Conservation (phyloP, 2,113 vertebrate genomes). For the Neotragus moschatus region DNA sequence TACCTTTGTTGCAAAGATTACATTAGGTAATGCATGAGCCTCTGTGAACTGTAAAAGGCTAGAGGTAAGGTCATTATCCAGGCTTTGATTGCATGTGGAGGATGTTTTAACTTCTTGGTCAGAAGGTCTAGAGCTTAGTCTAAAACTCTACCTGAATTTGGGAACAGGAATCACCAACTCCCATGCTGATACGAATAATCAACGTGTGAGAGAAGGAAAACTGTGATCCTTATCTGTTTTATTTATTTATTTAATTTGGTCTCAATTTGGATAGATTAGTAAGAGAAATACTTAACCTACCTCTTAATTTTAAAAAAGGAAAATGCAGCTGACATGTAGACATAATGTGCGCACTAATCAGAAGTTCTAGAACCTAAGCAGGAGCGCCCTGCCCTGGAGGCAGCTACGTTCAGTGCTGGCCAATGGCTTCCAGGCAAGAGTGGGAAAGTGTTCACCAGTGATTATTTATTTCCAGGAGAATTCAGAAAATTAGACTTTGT, state of each 20-base stretch:
- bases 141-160: neutral
- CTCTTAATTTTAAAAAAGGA: neutral
- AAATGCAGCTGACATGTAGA: neutral
- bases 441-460: neutral
- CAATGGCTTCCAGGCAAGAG: neutral
- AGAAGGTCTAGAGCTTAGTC: neutral
- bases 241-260: neutral
- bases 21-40: neutral
- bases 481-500: neutral
- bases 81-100: neutral
- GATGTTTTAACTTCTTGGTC: neutral
- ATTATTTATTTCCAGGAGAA: neutral
- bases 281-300: neutral
- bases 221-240: neutral
- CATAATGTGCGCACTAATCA: neutral
- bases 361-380: neutral
- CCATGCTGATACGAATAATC: neutral
- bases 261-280: neutral
- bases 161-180: neutral
- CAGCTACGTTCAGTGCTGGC: neutral
- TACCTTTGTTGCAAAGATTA: neutral
- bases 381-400: too few species aligned
- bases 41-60: neutral
- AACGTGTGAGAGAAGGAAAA: neutral
- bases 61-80: neutral